Conservation (phyloP, 1,140 invertebrate genomes). For the Pemphigus obesinymphae region DNA sequence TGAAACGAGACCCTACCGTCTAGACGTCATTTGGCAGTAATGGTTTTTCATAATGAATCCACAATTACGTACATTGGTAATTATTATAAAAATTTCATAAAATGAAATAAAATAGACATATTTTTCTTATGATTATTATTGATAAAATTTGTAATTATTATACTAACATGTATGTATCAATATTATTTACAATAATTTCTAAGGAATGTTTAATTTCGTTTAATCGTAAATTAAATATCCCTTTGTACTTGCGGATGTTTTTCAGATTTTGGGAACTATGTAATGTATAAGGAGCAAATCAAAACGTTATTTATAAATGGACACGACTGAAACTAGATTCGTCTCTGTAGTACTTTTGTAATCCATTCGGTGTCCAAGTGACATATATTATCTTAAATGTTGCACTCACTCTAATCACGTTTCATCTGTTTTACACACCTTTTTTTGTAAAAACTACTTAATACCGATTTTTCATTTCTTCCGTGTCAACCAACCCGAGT, state of each 20-base stretch:
- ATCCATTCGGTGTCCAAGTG: background rate
- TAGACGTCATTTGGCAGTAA: too few relatives aligned
- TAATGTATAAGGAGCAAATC: background rate
- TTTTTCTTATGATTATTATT: too few relatives aligned
- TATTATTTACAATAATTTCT: too few relatives aligned
- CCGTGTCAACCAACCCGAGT: background rate
- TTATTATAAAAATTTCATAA: too few relatives aligned
- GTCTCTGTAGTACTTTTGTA: background rate
- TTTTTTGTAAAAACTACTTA: constrained; percentile 3
- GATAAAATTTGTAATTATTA: too few relatives aligned
- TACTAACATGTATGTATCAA: too few relatives aligned
- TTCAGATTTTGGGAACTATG: background rate
- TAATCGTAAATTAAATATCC: too few relatives aligned
- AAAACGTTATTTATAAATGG: background rate
- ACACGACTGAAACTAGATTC: background rate
- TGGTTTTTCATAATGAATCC: too few relatives aligned
- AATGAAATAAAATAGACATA: too few relatives aligned
- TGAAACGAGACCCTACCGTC: too few relatives aligned
- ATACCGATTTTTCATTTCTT: constrained; percentile 16
- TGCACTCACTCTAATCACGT: constrained; percentile 15
- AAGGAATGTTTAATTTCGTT: too few relatives aligned
- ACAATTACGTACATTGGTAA: too few relatives aligned
- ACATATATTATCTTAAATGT: background rate
- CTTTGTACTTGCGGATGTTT: background rate
- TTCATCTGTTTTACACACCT: constrained; percentile 6